A percentile compares a stretch with the other conserved stretches of the same genome.
Evolutionary conservation across 2,113 vertebrate genomes (phyloP).

Genomic region (Peromyscus maniculatus): DNA sequence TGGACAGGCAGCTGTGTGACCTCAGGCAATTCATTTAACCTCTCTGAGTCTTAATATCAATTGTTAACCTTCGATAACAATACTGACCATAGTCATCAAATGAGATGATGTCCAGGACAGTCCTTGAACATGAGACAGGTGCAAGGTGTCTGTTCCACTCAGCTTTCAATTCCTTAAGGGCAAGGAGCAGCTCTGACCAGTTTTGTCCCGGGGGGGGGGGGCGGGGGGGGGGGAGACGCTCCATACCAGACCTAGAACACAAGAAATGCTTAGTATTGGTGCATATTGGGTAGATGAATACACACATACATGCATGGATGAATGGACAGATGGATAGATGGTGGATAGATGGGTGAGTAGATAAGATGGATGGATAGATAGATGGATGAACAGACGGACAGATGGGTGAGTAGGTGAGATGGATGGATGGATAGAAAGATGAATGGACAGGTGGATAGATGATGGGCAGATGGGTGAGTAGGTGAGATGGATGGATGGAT

Average conservation of each 20-base stretch:
- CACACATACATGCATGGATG: background rate
- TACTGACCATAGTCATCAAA: slow-evolving; percentile 35
- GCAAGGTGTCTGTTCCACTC: slow-evolving; percentile 65
- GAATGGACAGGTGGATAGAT: background rate
- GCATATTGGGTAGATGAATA: background rate
- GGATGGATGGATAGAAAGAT: background rate
- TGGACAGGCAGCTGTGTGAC: slow-evolving; percentile 62
- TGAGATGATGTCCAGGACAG: slow-evolving; percentile 34
- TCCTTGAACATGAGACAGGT: slow-evolving; percentile 52
- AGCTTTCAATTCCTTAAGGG: slow-evolving; percentile 50
- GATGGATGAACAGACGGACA: background rate
- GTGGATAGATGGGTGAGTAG: background rate
- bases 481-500: background rate
- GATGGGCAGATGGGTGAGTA: background rate
- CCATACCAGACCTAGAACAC: background rate
- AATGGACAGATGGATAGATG: background rate
- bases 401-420: background rate
- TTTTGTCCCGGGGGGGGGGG: background rate
- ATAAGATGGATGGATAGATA: background rate
- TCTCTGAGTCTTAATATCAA: slow-evolving; percentile 73
- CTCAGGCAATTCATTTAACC: slow-evolving; percentile 77
- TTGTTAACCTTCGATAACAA: slow-evolving; percentile 50
- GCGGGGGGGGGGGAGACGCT: accelerated
- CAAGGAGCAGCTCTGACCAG: background rate
- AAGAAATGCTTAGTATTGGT: background rate